Base-by-base conservation (phyloP, 2,113 vertebrate genomes). In the Centropus unirufus region DNA sequence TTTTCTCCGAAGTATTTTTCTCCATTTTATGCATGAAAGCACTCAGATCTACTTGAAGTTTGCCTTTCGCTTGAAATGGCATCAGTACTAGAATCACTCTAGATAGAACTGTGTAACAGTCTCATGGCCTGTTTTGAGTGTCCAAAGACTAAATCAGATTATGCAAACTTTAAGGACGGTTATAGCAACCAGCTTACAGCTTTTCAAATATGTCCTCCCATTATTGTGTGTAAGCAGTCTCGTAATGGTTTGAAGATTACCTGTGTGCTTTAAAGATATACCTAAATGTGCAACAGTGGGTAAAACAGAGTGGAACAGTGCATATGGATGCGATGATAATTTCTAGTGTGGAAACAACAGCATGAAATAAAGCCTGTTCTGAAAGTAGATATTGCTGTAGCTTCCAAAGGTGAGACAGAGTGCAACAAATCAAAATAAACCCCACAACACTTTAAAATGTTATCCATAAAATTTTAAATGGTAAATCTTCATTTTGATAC, bases 401-500 rank as follows among this genome's bases (percentile, higher is more conserved):
- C n/a, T 40, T 78, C 32, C 20, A 16, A 61, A 58, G 18, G 16
- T 61, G 49, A 73, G 49, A 62, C 19, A 64, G 34, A 62, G 34
- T 46, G 49, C 27, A 58, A 26, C 10, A 69, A 63, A 84, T 36
- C 1, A 4, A 36, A 74, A 12, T 24, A 90, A n/a, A 44, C 6
- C 0, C 0, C 5, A 1, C 30, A 24, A 23, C 12, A 40, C 13
- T 14, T 27, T 9, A 23, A 61, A 36, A 36, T 36, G 36, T 36
- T 36, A 36, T 36, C 36, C 36, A 36, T 36, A 36, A 36, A 86
- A 76, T 52, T 55, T 27, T 73, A 72, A 61, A 27, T 29, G 3
- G 3, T 79, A 22, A 76, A 64, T 80, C 18, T 24, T 51, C 0
- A 15, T 34, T 86, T 93, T 64, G 59, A 6, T 85, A 14, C 12